These are phyloP conservation scores for Cromileptes altivelis DNA, from an alignment of 2,113 vertebrate species.

Conservation along the genomic window DNA sequence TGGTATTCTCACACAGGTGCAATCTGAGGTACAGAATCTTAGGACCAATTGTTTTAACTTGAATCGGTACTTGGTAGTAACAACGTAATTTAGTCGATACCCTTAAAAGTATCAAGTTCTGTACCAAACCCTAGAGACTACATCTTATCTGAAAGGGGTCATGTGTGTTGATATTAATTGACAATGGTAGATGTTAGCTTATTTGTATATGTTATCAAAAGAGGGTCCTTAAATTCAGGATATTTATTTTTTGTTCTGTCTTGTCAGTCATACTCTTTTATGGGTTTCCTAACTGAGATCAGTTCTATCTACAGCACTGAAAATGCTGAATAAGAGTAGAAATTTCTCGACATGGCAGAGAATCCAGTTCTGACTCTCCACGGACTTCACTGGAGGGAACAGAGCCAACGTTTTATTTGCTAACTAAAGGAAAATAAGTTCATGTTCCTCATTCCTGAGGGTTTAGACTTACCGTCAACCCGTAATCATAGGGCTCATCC, in stretches of 20 bases:
- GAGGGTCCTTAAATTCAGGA: no score
- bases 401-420: not conserved
- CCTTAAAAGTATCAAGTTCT: no score
- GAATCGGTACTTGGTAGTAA: no score
- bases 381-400: not conserved
- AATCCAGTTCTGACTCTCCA: not conserved
- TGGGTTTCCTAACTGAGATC: not conserved
- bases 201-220: not conserved
- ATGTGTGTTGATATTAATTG: no score
- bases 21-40: no score
- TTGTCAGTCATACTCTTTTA: not conserved
- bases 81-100: no score
- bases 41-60: no score
- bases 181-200: no score
- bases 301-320: not conserved
- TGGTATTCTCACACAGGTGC: no score
- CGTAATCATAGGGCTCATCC: constrained; percentile 35
- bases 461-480: not conserved
- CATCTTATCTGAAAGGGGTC: no score
- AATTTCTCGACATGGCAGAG: not conserved
- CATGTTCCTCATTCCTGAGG: constrained; percentile 15
- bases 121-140: no score
- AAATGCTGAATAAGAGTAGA: not conserved
- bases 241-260: not conserved
- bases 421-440: constrained; percentile 33